Base-by-base conservation (phyloP, 2,113 vertebrate genomes). In the Lamprologus tigripictilis region DNA sequence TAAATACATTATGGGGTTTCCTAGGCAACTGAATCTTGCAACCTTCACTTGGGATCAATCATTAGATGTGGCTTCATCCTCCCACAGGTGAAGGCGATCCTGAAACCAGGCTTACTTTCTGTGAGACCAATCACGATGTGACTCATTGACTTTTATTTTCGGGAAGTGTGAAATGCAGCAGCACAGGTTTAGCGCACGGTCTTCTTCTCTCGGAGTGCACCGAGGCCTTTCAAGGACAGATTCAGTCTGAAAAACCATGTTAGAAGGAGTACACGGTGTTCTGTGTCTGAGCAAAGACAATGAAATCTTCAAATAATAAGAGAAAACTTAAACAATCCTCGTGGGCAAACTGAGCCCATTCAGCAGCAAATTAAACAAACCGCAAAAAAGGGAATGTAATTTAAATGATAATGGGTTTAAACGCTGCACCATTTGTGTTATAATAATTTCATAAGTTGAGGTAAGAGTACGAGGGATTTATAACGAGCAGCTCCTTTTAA, bases 371-470 rank as follows among this genome's bases (percentile, higher is more conserved):
- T 63, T 23, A 78, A 63, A 84, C n/a, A 26, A 42, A 37, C 55
- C 28, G 45, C 49, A 11, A 10, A 11, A 53, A 42, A 2, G 7
- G 31, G 58, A 47, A 47, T 28, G 55, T 23, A 5, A 84, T 81
- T 58, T 58, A 58, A 73, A 81, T 88, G 35, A 81, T 55, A 81
- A 61, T 81, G 28, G 21, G 2, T 61, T 53, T 31, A 78, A 82
- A 87, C 31, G 7, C 47, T 7, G 33, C n/a, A 9, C 40, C 23
- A 35, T 79, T 84, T 80, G 23, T 21, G 8, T 79, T 61, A 21
- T 33, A 54, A 54, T 54, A 9, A 54, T 51, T 57, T 49, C 2
- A 8, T 0, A 80, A 19, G 9, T 47, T 63, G 17, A 26, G 14
- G 47, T 42, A 7, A 21, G 57, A 83, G 49, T 80, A 40, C 8